Conservation (phyloP, 1,140 invertebrate species). For the Wiebesia pumilae region DNA sequence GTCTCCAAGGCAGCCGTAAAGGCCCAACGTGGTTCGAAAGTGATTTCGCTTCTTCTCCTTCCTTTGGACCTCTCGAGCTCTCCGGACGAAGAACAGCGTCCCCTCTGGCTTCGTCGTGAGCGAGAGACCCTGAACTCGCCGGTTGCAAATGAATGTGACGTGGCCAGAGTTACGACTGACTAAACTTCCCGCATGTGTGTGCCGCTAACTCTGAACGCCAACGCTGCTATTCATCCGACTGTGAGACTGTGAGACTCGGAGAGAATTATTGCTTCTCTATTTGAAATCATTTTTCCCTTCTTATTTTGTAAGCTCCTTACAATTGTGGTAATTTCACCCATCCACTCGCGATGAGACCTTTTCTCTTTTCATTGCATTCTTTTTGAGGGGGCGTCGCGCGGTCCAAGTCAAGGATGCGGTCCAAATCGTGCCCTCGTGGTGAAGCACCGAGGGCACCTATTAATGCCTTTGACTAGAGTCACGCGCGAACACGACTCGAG, state of each 20-base stretch:
- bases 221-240: not conserved
- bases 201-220: not conserved
- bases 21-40: not conserved
- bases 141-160: constrained; percentile 43
- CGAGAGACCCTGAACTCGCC: constrained; percentile 25
- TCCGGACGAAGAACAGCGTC: not conserved
- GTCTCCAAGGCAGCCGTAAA: not conserved
- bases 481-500: not conserved
- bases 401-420: too few species aligned
- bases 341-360: not conserved
- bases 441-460: not conserved
- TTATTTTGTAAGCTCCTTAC: not conserved
- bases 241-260: not conserved
- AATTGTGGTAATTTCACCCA: not conserved
- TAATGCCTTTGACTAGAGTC: not conserved
- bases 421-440: not conserved
- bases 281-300: not conserved
- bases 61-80: not conserved
- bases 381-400: too few species aligned
- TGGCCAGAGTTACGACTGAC: constrained; percentile 22
- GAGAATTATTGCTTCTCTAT: not conserved
- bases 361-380: not conserved
- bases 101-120: not conserved
- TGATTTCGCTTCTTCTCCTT: constrained; percentile 17
- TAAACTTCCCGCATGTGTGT: constrained; percentile 25